A percentile compares a stretch with the other conserved stretches of the same genome.
Conservation (phyloP, 2,113 vertebrate genomes). For the Vombatus ursinus region DNA sequence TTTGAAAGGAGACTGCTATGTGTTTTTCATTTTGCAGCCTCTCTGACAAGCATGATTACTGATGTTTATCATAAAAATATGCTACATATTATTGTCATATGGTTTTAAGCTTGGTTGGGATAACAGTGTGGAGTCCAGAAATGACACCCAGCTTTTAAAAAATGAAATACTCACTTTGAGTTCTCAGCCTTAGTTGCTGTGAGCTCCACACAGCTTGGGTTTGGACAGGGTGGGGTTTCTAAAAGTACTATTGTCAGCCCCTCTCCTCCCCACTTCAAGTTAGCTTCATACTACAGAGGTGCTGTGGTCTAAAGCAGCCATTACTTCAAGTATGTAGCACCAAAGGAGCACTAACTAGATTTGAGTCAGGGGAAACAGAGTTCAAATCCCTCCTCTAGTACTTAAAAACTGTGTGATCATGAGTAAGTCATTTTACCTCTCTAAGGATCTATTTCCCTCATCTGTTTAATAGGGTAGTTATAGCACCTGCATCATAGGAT, state of each 20-base stretch:
- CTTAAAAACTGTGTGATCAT: not conserved
- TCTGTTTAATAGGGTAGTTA: not conserved
- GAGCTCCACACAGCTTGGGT: too few relatives aligned
- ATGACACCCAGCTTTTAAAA: slow-evolving; percentile 63
- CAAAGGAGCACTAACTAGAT: not conserved
- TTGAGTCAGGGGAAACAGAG: not conserved
- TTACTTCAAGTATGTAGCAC: not conserved
- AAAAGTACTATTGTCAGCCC: not conserved
- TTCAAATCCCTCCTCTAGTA: not conserved
- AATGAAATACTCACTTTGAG: not conserved
- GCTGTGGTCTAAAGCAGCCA: not conserved
- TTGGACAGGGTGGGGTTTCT: not conserved
- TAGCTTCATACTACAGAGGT: not conserved
- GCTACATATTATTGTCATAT: slow-evolving; percentile 73
- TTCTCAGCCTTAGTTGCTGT: not conserved
- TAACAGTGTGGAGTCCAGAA: slow-evolving; percentile 68
- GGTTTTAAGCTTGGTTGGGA: slow-evolving; percentile 74
- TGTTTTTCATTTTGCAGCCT: slow-evolving; percentile 65
- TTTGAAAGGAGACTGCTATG: slow-evolving; percentile 61
- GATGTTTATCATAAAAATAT: slow-evolving; percentile 77
- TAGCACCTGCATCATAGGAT: not conserved
- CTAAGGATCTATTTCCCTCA: not conserved
- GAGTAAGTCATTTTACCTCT: not conserved
- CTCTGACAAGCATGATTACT: slow-evolving; percentile 73
- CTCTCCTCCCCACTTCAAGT: not conserved